Percentiles rank a stretch among this genome's conserved stretches.
Evolutionary conservation across 2,888 invertebrate genomes (phyloP).

Genomic region (Apamea monoglypha): DNA sequence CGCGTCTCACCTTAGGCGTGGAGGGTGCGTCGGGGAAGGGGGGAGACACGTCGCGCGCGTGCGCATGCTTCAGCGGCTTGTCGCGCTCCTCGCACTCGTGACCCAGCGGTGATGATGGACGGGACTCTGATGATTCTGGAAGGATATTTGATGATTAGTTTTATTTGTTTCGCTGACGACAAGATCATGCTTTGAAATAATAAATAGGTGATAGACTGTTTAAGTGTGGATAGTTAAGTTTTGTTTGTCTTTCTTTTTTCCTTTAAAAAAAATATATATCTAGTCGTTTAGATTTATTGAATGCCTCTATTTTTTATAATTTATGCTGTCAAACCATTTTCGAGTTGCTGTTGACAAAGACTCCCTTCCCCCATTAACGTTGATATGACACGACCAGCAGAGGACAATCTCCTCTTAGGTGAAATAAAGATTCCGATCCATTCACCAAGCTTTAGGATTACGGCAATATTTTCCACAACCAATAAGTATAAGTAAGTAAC

Average conservation of each 20-base stretch:
- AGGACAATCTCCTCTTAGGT: neutral
- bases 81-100: slow-evolving; percentile 61
- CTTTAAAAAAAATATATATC: neutral
- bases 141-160: neutral
- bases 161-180: neutral
- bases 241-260: neutral
- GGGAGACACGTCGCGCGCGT: slow-evolving; percentile 86
- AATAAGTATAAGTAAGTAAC: slow-evolving; percentile 9
- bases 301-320: neutral
- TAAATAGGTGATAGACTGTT: slow-evolving; percentile 1
- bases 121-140: slow-evolving; percentile 63
- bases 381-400: neutral
- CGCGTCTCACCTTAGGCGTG: slow-evolving; percentile 90
- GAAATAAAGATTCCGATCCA: neutral
- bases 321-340: neutral
- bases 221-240: slow-evolving; percentile 11
- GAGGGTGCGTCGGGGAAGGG: slow-evolving; percentile 92
- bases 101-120: slow-evolving; percentile 42
- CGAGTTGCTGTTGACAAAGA: neutral
- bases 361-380: neutral
- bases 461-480: neutral
- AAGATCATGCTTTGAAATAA: neutral
- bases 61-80: slow-evolving; percentile 86
- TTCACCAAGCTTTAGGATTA: slow-evolving; percentile 5
- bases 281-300: neutral